Evolutionary conservation across 2,888 invertebrate genomes (phyloP), one percentile per base, ranked within the genome.

Genomic region (Meteorus colon): DNA sequence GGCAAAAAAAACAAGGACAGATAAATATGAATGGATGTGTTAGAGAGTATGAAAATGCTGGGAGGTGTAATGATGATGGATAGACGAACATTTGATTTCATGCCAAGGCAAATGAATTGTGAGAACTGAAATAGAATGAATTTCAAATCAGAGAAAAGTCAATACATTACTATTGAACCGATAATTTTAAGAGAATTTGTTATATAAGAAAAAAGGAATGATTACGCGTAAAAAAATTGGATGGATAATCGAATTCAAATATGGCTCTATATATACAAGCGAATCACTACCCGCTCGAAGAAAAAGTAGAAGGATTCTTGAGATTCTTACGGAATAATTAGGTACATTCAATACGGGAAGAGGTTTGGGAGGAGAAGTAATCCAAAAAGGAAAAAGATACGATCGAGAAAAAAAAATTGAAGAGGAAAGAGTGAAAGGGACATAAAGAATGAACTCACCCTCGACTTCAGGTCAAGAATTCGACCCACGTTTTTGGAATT

Each of bases 1-100:
- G 45, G 87, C 14, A 55, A 55, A 75, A 51, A 29, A 37, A 34
- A 68, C 55, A 24, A 29, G 66, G 63, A 73, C 10, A 75, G 73
- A 70, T 76, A 80, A 78, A 80, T 62, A 74, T 75, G 34, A n/a
- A 10, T n/a, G 29, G 31, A 31, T 29, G n/a, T 10, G 27, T 62
- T 4, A n/a, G 27, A 16, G 14, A 27, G 1, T 34, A 19, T 48
- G 55, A 31, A 27, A 51, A 55, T 65, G 45, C 51, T n/a, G 55
- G 16, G 37, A 51, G 27, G 29, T 6, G 24, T 37, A 5, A 55
- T n/a, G 8, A 19, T 5, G 19, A 24, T 55, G n/a, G 24, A 24
- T 55, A 19, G 19, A 55, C 2, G 16, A 48, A 1, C 19, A 55
- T 55, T 55, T 55, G 3, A 55, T 24, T 55, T 55, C 2, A 55